Conservation (phyloP, 2,888 invertebrate genomes). For the Drosophila greeni region DNA sequence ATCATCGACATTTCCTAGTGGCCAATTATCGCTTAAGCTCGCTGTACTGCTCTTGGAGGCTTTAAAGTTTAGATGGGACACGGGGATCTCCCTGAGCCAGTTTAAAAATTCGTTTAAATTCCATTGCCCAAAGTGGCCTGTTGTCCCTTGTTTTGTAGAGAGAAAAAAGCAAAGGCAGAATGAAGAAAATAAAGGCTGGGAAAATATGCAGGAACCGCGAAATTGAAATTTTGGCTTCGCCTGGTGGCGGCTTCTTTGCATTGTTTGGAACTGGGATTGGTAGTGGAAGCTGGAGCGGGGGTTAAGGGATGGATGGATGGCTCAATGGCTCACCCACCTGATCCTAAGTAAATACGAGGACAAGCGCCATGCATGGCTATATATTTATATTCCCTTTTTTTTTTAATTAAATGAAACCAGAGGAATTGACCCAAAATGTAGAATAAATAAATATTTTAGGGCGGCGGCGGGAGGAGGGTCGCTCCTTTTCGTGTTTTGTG, state of each 20-base stretch:
- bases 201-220: conserved; percentile 75
- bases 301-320: conserved; percentile 13
- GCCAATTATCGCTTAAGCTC: conserved; percentile 72
- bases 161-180: conserved; percentile 24
- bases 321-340: conserved; percentile 70
- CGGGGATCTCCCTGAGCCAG: conserved; percentile 23
- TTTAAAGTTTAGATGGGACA: conserved; percentile 54
- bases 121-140: conserved; percentile 56
- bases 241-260: conserved; percentile 67
- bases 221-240: conserved; percentile 70
- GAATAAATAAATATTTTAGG: conserved; percentile 68
- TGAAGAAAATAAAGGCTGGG: conserved; percentile 54
- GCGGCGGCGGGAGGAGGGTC: background rate
- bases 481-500: conserved; percentile 32
- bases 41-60: conserved; percentile 21
- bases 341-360: conserved; percentile 76
- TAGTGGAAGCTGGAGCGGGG: background rate
- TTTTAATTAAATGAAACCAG: conserved; percentile 78
- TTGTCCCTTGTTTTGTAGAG: conserved; percentile 16
- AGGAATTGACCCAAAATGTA: conserved; percentile 77
- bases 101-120: conserved; percentile 70
- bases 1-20: conserved; percentile 67
- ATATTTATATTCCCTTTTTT: conserved; percentile 42
- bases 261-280: conserved; percentile 48
- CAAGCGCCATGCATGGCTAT: conserved; percentile 55